These are phyloP conservation scores for Eulemur mongoz DNA, from an alignment of 2,797 vertebrate genomes.

Conservation along the genomic window DNA sequence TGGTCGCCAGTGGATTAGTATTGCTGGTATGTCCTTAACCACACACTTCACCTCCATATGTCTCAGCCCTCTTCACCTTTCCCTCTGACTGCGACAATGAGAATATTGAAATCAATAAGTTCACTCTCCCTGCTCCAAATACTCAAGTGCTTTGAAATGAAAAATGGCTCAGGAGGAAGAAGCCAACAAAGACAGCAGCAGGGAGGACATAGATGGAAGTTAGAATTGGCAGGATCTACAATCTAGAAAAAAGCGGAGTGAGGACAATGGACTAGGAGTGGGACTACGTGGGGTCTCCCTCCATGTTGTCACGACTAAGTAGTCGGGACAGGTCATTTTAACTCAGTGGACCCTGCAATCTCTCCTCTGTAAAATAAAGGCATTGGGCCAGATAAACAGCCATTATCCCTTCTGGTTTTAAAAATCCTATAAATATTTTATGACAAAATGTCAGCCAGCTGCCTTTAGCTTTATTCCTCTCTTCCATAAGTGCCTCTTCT, in stretches of 20 bases:
- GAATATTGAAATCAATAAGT: conserved; percentile 54
- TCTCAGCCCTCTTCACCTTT: conserved; percentile 59
- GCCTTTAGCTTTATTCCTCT: background rate
- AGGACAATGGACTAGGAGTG: background rate
- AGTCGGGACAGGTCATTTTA: background rate
- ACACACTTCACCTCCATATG: conserved; percentile 47
- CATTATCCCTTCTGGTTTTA: background rate
- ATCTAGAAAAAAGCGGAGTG: background rate
- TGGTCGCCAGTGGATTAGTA: background rate
- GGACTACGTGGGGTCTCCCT: background rate
- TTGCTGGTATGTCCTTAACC: conserved; percentile 5
- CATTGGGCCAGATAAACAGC: background rate
- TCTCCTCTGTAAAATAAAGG: background rate
- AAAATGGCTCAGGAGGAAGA: conserved; percentile 3
- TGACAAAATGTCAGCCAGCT: background rate
- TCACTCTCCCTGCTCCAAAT: conserved; percentile 38
- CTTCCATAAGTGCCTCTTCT: background rate
- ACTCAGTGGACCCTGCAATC: background rate
- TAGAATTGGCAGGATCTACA: background rate
- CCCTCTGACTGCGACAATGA: conserved; percentile 55
- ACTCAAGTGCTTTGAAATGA: conserved; percentile 46
- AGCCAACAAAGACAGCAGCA: conserved; percentile 28
- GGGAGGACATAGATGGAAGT: background rate
- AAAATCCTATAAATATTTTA: background rate
- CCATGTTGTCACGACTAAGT: background rate